phyloP scores from a whole-genome alignment of 2,888 invertebrate species.

The Lottia gigantea region DNA sequence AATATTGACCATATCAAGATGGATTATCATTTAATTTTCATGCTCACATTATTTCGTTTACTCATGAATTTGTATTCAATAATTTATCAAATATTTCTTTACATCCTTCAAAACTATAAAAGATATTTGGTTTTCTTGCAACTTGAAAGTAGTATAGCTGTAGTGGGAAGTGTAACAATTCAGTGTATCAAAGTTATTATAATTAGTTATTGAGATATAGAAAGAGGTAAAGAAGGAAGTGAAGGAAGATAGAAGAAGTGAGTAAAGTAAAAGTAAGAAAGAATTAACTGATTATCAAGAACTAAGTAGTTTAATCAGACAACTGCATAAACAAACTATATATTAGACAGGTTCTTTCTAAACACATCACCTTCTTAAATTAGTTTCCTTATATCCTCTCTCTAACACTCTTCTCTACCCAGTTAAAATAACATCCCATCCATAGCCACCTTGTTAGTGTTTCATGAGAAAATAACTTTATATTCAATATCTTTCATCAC shows the following conservation, averaged over 20 bases:
- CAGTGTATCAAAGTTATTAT: no score
- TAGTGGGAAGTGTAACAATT: no score
- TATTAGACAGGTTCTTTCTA: slow-evolving; percentile 11
- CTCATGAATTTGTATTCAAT: no score
- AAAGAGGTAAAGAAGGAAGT: neutral
- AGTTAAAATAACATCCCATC: slow-evolving; percentile 3
- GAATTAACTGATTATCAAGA: slow-evolving; percentile 1
- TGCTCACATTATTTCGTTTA: no score
- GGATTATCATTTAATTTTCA: no score
- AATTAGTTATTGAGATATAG: no score
- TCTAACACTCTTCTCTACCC: neutral
- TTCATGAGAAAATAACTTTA: slow-evolving; percentile 6
- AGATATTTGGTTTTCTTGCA: no score
- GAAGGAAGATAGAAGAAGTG: neutral
- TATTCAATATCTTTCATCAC: no score
- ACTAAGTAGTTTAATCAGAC: slow-evolving; percentile 1
- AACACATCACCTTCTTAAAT: slow-evolving; percentile 1
- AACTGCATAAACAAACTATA: slow-evolving; percentile 9
- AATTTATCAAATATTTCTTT: no score
- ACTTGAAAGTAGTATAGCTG: no score
- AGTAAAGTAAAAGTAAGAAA: neutral
- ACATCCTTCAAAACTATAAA: no score
- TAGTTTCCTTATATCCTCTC: neutral
- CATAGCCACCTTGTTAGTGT: slow-evolving; percentile 1
- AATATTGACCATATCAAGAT: no score